Base-by-base conservation (phyloP, 2,888 invertebrate species). In the Plebejus argus region DNA sequence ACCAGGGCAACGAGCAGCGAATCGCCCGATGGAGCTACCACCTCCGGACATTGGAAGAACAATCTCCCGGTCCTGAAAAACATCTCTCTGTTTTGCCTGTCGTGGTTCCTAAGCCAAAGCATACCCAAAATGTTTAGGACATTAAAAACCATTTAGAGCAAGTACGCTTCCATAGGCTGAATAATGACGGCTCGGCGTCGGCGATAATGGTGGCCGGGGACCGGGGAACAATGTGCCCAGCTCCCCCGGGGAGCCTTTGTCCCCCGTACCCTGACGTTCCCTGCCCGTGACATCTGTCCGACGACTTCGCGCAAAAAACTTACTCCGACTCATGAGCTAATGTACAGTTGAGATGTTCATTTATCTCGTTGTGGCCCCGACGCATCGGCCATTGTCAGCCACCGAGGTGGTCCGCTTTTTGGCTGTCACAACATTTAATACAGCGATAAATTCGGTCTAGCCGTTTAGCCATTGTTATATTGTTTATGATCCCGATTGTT, bases 271-370 rank as follows among this genome's bases (percentile, higher is more conserved):
- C 91, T 93, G 93, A 83, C 89, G 88, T 87, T 88, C 91, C 88
- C 91, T 93, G 93, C 83, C 89, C 86, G 89, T 91, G 93, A 93
- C 93, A 94, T 93, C 93, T 94, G 93, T 92, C 93, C 93, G 89
- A 91, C 88, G 84, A 93, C 92, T 91, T 90, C 89, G 53, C 88
- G 90, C 92, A 93, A 93, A 93, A 93, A 93, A 93, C 86, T 89
- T 89, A 88, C 89, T 89, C 85, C 84, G 88, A 77, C 77, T 74
- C 77, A 72, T 89, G 91, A 86, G 88, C 88, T 87, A 89, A 90
- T 85, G 89, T 88, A 88, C 89, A 83, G 85, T 86, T 86, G 83
- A 81, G 87, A 89, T 91, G 90, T 90, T 89, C 90, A 91, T 91
- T 89, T 88, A 86, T 76, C 81, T 84, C 85, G 89, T 92, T 93